phyloP scores from a whole-genome alignment of 35 echinoderm and acorn worm species.

The Ophioderma brevispina region DNA sequence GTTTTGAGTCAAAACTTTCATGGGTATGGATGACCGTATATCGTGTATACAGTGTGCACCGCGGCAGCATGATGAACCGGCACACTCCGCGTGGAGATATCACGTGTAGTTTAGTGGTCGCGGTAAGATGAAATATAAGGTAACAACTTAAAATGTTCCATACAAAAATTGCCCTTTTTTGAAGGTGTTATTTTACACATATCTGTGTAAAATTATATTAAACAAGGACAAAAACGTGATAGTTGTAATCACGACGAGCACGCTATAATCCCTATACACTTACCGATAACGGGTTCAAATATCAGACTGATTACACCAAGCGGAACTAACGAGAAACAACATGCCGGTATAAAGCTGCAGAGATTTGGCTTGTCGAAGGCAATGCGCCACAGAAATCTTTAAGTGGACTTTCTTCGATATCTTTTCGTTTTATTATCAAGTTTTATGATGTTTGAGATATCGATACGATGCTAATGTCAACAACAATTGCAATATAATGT shows the following conservation, averaged over 20 bases:
- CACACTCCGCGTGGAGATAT: background rate
- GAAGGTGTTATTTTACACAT: background rate
- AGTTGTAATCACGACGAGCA: background rate
- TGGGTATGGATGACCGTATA: background rate
- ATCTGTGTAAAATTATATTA: background rate
- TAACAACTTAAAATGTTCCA: background rate
- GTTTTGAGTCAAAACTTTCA: background rate
- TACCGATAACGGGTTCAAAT: background rate
- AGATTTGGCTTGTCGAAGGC: background rate
- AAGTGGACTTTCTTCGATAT: no score
- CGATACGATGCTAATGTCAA: no score
- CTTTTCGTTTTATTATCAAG: no score
- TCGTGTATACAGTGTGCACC: background rate
- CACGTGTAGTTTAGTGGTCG: background rate
- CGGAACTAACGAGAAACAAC: background rate
- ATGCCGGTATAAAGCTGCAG: background rate
- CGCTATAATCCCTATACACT: background rate
- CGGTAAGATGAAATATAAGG: background rate
- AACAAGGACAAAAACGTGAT: slow-evolving; percentile 3
- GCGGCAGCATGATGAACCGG: background rate
- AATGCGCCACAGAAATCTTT: background rate
- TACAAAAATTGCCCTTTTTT: background rate
- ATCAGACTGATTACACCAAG: background rate
- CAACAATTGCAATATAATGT: no score
- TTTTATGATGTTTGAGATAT: no score